A percentile compares a stretch with the other conserved stretches of the same genome.
Evolutionary conservation across 1,140 invertebrate genomes (phyloP).

Genomic region (Lasioglossum albipes): DNA sequence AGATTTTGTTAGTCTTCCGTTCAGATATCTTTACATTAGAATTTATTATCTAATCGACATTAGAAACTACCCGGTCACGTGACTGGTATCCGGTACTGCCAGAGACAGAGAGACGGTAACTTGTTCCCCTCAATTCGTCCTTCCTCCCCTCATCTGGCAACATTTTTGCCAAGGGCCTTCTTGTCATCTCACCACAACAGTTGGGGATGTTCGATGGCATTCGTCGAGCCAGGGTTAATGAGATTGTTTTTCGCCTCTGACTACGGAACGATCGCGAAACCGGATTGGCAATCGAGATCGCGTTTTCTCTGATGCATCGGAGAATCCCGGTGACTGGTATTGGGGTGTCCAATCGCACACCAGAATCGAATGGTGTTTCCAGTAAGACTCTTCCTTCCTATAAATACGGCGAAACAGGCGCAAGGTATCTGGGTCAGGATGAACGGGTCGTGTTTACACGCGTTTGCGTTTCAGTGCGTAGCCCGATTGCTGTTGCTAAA

Average conservation of each 20-base stretch:
- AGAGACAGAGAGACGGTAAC: too few relatives aligned
- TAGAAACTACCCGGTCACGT: too few relatives aligned
- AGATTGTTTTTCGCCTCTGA: background rate
- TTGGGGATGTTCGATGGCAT: too few relatives aligned
- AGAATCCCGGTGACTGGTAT: background rate
- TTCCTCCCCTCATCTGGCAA: too few relatives aligned
- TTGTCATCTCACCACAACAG: too few relatives aligned
- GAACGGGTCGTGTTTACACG: conserved; percentile 34
- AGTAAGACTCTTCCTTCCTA: conserved; percentile 30
- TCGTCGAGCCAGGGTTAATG: too few relatives aligned
- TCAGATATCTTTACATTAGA: too few relatives aligned
- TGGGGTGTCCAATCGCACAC: conserved; percentile 7
- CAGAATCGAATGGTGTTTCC: background rate
- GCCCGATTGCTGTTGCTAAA: conserved; percentile 28
- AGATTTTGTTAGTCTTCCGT: too few relatives aligned
- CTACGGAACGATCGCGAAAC: background rate
- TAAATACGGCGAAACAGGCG: conserved; percentile 47
- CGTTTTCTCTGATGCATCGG: background rate
- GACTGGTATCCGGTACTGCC: too few relatives aligned
- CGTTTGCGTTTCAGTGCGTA: conserved; percentile 23
- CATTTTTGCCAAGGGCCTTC: too few relatives aligned
- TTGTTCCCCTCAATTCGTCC: too few relatives aligned
- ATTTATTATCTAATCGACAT: too few relatives aligned
- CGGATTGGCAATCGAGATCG: background rate
- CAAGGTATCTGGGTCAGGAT: conserved; percentile 50